A percentile compares a stretch with the other conserved stretches of the same genome.
Evolutionary conservation across 2,113 vertebrate genomes (phyloP).

Genomic region (Sphyrna mokarran): DNA sequence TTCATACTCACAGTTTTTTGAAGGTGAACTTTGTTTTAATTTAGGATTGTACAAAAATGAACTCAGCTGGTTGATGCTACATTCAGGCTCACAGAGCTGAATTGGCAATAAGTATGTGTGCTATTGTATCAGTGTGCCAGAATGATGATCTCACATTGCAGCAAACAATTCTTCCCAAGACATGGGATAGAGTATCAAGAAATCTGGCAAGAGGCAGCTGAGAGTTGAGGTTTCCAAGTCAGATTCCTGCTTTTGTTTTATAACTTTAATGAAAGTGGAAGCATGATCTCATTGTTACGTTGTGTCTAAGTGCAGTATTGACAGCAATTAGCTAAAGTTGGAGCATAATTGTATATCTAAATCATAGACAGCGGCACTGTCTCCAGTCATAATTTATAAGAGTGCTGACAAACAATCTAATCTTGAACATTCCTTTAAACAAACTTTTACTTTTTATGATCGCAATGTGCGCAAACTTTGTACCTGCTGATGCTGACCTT

Average conservation of each 20-base stretch:
- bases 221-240: not conserved
- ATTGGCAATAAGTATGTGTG: not conserved
- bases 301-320: constrained; percentile 1
- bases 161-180: constrained; percentile 4
- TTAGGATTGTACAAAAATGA: not conserved
- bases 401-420: not conserved
- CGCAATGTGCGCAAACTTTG: not conserved
- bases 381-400: not conserved
- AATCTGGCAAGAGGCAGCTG: not conserved
- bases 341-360: not conserved
- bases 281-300: constrained; percentile 15
- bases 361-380: not conserved
- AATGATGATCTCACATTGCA: constrained; percentile 3
- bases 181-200: not conserved
- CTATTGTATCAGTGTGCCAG: not conserved
- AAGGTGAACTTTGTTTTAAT: not conserved
- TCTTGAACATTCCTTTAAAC: constrained; percentile 21
- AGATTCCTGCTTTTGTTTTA: constrained; percentile 12
- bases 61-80: not conserved
- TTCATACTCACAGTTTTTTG: not conserved
- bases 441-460: not conserved
- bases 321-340: not conserved
- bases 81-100: not conserved
- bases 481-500: not conserved
- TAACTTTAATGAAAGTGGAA: constrained; percentile 12